Percentiles rank a stretch among this genome's conserved stretches.
Conservation (phyloP, 2,113 vertebrate genomes). For the Stigmatopora argus region DNA sequence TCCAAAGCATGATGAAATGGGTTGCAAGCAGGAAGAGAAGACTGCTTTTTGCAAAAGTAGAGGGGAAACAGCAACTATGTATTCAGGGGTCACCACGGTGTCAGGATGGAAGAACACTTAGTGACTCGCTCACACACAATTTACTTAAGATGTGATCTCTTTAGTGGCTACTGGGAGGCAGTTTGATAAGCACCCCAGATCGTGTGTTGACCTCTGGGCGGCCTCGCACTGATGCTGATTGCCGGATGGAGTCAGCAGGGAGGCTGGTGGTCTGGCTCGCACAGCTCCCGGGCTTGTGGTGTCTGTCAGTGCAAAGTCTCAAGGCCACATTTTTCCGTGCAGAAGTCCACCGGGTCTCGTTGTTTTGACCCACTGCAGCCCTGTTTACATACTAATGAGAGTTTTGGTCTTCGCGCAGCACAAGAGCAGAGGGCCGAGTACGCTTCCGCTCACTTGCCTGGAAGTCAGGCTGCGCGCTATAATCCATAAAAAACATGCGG, state of each 20-base stretch:
- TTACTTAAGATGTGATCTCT: conserved; percentile 62
- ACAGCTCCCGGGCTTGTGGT: conserved; percentile 40
- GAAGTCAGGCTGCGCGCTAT: conserved; percentile 13
- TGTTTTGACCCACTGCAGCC: conserved; percentile 53
- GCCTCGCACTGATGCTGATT: conserved; percentile 51
- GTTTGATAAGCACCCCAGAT: conserved; percentile 57
- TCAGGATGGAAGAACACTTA: conserved; percentile 46
- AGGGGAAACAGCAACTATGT: conserved; percentile 23
- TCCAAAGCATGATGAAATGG: conserved; percentile 35
- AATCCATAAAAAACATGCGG: conserved; percentile 37
- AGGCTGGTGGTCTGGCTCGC: conserved; percentile 48
- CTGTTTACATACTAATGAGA: conserved; percentile 66
- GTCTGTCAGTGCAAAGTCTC: conserved; percentile 57
- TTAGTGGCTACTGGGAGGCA: conserved; percentile 46
- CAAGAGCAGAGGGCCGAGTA: conserved; percentile 20
- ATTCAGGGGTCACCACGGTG: conserved; percentile 44
- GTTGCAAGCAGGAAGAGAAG: conserved; percentile 19
- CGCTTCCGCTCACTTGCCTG: conserved; percentile 18
- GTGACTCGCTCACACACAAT: conserved; percentile 51
- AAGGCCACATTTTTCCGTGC: conserved; percentile 56
- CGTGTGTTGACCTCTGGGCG: conserved; percentile 49
- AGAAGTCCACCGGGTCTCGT: conserved; percentile 53
- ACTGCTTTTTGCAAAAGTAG: conserved; percentile 1
- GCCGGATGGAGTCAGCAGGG: conserved; percentile 53
- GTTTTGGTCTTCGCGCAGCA: conserved; percentile 30